Conservation (phyloP, 2,113 vertebrate genomes). For the Australoheros scitulus region DNA sequence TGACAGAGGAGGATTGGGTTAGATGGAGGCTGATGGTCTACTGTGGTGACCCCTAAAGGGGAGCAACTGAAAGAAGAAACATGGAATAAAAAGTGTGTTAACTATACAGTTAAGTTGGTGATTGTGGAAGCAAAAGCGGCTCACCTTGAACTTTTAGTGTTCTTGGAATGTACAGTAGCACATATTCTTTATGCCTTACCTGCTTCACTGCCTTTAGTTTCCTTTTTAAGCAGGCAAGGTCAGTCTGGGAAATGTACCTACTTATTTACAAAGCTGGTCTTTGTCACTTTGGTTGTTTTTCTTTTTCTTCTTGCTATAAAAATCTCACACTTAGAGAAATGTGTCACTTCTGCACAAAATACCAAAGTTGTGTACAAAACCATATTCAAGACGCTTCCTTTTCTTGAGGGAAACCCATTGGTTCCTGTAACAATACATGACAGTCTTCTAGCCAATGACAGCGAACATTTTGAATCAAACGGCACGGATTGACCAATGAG, state of each 20-base stretch:
- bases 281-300: background rate
- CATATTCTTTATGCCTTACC: background rate
- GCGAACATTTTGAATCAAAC: accelerated
- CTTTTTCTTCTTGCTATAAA: background rate
- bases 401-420: accelerated
- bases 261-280: background rate
- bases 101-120: too few species aligned
- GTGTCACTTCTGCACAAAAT: too few species aligned
- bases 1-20: too few species aligned
- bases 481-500: constrained; percentile 34
- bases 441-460: constrained; percentile 25
- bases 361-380: background rate
- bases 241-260: background rate
- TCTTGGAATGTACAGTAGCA: background rate
- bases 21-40: too few species aligned
- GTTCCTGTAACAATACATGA: background rate
- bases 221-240: background rate
- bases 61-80: too few species aligned
- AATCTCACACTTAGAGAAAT: background rate
- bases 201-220: background rate
- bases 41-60: too few species aligned
- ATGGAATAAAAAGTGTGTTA: too few species aligned
- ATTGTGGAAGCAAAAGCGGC: background rate
- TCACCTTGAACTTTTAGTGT: background rate
- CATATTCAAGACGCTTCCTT: background rate